Conservation (phyloP, 1,140 invertebrate genomes). For the Acromyrmex charruanus region DNA sequence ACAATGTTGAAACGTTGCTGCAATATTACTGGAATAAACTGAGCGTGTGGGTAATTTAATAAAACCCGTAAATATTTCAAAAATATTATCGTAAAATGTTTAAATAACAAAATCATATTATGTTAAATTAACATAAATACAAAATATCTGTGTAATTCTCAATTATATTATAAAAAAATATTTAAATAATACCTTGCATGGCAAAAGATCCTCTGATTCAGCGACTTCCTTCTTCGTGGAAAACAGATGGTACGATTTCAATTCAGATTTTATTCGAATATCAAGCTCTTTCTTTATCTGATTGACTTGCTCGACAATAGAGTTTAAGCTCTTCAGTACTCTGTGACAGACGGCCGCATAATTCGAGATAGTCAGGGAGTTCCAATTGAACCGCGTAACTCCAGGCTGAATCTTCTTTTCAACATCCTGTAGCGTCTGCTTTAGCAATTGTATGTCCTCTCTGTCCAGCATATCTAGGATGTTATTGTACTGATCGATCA, state of each 20-base stretch:
- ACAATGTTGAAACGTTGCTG: too few relatives aligned
- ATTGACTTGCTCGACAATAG: constrained; percentile 91
- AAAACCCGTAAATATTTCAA: too few relatives aligned
- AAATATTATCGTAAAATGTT: too few relatives aligned
- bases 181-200: constrained; percentile 78
- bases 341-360: constrained; percentile 88
- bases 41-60: too few relatives aligned
- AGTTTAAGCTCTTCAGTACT: constrained; percentile 88
- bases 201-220: constrained; percentile 59
- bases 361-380: constrained; percentile 92
- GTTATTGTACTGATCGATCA: constrained; percentile 89
- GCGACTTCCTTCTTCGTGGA: constrained; percentile 76
- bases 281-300: constrained; percentile 92
- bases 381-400: constrained; percentile 93
- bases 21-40: too few relatives aligned
- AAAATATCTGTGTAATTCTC: too few relatives aligned
- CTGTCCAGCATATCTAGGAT: constrained; percentile 88
- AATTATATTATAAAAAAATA: background rate
- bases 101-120: too few relatives aligned
- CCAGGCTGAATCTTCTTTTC: constrained; percentile 93
- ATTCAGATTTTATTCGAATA: constrained; percentile 86
- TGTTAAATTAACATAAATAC: too few relatives aligned
- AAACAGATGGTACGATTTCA: constrained; percentile 88
- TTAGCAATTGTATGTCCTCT: constrained; percentile 90
- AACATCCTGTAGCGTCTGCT: constrained; percentile 90